Evolutionary conservation across 2,797 vertebrate species (phyloP).

Genomic region (Sebastes hubbsi): DNA sequence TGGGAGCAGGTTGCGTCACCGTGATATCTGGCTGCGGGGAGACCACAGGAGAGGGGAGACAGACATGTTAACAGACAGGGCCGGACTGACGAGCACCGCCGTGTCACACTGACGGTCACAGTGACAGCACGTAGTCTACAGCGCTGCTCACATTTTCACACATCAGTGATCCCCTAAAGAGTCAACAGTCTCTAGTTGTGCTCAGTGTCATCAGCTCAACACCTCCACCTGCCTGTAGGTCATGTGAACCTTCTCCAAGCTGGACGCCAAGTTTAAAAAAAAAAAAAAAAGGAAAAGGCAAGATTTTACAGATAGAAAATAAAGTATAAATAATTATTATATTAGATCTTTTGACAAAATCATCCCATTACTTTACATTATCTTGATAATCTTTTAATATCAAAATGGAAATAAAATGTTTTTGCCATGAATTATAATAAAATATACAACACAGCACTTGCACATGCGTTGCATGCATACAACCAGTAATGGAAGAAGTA

Average conservation of each 20-base stretch:
- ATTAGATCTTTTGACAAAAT: background rate
- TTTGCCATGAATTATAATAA: background rate
- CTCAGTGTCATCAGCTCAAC: constrained; percentile 39
- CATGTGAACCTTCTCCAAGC: background rate
- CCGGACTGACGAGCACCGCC: background rate
- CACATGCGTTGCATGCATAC: background rate
- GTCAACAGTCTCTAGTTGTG: background rate
- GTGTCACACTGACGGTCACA: background rate
- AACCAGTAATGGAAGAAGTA: background rate
- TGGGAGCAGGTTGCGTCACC: constrained; percentile 68
- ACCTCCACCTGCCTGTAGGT: constrained; percentile 60
- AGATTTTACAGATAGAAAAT: background rate
- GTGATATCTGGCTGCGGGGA: constrained; percentile 41
- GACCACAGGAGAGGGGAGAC: constrained; percentile 56
- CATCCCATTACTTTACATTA: background rate
- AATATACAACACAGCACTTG: background rate
- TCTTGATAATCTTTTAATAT: too few relatives aligned
- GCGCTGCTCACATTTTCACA: background rate
- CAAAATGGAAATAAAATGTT: background rate
- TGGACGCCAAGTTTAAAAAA: background rate
- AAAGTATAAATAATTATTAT: background rate
- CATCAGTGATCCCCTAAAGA: background rate
- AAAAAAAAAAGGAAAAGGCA: background rate
- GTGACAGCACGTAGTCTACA: background rate
- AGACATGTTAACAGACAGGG: constrained; percentile 47